Base-by-base conservation (phyloP, 2,888 invertebrate genomes). In the Tipula unca region DNA sequence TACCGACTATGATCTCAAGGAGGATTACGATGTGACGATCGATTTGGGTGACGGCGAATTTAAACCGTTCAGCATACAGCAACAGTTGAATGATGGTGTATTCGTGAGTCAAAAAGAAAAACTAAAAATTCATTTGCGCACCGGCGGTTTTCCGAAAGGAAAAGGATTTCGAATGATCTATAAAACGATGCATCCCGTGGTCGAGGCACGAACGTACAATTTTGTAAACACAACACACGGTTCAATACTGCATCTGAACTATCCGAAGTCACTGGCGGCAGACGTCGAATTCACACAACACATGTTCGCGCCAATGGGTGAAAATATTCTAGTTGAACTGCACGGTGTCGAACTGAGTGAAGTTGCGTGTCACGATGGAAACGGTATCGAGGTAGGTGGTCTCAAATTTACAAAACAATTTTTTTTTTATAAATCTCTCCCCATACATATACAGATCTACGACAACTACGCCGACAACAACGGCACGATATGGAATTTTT, bases 401-500 rank as follows among this genome's bases (percentile, higher is more conserved):
- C 29, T 25, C 29, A 29, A 29, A 82, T 14, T 2, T 29, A 82
- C 3, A 82, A 25, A 82, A 10, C 25, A 82, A 82, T 29, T 29
- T 8, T 17, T 0, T 82, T 82, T 32, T 14, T 6, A 29, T 13
- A 82, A 35, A 8, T 8, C 25, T 82, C 32, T 32, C 32, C 32
- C 32, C 4, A 32, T 6, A 4, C 5, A 17, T 85, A 13, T 29
- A 2, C 88, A 93, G 93, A 92, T 93, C 20, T 92, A 91, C 87
- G 95, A 95, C 89, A 94, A 93, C 89, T 95, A 95, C 90, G 93
- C 94, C 0, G 95, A 95, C 88, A 91, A 91, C 87, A 95, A 95
- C 89, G 95, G 95, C 42, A 94, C 95, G 0, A 91, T 92, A 85
- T 95, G 95, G 95, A 92, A 92, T 36, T 91, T 95, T 36, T 95